phyloP scores from a whole-genome alignment of 2,113 vertebrate genomes.

The Nipponia nippon region DNA sequence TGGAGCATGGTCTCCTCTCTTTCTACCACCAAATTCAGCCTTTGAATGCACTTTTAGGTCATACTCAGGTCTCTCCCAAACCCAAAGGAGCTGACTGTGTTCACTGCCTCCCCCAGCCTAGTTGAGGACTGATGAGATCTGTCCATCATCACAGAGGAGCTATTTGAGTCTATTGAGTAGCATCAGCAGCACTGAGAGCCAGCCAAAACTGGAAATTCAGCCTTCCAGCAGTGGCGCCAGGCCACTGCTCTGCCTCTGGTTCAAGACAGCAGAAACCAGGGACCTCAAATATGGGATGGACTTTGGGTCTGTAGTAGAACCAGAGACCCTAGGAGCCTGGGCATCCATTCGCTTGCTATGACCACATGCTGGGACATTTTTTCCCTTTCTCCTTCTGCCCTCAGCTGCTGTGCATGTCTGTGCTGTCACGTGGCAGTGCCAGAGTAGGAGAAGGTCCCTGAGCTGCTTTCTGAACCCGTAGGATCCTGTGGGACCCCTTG shows the following conservation, averaged over 20 bases:
- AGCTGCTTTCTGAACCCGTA: not conserved
- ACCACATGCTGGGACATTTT: not conserved
- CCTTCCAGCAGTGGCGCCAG: not conserved
- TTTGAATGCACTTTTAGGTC: not conserved
- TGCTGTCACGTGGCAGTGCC: not conserved
- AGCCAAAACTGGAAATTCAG: not conserved
- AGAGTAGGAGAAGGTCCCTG: not conserved
- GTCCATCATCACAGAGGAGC: not conserved
- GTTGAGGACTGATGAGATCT: not conserved
- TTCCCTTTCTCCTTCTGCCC: not conserved
- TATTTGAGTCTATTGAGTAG: not conserved
- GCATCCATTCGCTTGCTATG: not conserved
- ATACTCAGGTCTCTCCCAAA: not conserved
- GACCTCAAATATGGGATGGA: not conserved
- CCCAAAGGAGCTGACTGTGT: not conserved
- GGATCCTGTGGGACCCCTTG: not conserved
- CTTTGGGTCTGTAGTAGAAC: not conserved
- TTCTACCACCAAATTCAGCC: not conserved
- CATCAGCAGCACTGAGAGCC: not conserved
- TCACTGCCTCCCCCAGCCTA: not conserved
- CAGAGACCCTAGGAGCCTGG: not conserved
- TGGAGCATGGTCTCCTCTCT: not conserved
- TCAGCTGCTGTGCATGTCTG: fast-evolving
- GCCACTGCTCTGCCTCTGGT: not conserved
- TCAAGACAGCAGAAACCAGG: not conserved